Evolutionary conservation across 2,113 vertebrate genomes (phyloP).

Genomic region (Geothlypis trichas): DNA sequence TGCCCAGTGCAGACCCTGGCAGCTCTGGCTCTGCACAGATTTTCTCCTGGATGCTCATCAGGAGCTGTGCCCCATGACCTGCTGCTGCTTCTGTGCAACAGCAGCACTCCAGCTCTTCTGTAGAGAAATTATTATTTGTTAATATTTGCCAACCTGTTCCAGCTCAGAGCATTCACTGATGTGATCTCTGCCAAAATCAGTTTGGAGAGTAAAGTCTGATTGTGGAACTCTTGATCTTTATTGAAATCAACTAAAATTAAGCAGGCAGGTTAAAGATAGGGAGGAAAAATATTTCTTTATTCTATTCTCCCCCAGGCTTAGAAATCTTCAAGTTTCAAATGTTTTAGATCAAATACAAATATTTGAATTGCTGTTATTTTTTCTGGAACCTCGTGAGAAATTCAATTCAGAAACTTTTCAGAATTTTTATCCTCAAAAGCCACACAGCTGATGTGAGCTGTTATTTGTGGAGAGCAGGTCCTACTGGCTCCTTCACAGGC

Average conservation of each 20-base stretch:
- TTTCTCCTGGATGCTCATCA: background rate
- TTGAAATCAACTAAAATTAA: background rate
- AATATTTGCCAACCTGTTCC: background rate
- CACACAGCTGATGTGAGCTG: background rate
- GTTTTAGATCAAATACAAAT: background rate
- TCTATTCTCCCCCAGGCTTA: background rate
- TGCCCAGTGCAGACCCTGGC: fast-evolving
- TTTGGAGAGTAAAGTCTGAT: background rate
- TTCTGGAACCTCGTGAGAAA: background rate
- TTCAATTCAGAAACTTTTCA: background rate
- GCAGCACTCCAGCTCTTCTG: background rate
- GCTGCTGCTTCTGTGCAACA: background rate
- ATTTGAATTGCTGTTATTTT: background rate
- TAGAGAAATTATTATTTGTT: background rate
- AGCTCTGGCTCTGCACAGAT: background rate
- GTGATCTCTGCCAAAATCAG: background rate
- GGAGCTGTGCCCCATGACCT: background rate
- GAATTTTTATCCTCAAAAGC: background rate
- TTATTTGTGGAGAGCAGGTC: background rate
- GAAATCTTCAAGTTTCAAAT: background rate
- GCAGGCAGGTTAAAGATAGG: background rate
- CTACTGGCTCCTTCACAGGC: background rate
- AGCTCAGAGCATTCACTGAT: background rate
- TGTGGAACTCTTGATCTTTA: background rate
- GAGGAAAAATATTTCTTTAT: background rate